Evolutionary conservation across 2,797 vertebrate genomes (phyloP).

Genomic region (Dromococcyx pavoninus): DNA sequence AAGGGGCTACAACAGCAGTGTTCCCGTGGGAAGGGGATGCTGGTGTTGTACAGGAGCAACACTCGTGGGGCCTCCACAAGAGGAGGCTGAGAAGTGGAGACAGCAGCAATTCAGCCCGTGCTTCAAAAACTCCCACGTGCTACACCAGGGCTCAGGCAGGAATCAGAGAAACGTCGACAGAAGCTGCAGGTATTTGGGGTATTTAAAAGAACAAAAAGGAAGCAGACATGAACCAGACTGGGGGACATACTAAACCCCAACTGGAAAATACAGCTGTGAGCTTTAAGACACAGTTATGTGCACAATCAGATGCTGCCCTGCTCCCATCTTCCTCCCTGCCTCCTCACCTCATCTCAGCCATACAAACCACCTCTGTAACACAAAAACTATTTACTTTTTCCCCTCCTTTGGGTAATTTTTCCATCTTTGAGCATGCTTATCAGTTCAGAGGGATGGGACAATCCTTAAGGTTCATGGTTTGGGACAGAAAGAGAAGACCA

Average conservation of each 20-base stretch:
- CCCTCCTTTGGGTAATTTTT: background rate
- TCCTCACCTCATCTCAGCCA: background rate
- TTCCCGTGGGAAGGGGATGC: background rate
- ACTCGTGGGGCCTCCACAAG: accelerated
- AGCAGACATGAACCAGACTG: background rate
- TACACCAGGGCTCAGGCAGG: background rate
- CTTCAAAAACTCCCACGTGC: background rate
- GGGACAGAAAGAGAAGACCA: background rate
- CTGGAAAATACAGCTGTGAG: background rate
- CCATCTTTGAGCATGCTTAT: background rate
- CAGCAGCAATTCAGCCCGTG: background rate
- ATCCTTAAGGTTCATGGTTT: background rate
- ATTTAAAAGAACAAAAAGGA: background rate
- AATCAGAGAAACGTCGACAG: background rate
- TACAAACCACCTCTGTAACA: background rate
- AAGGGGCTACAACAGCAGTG: accelerated
- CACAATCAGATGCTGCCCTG: background rate
- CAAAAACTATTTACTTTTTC: background rate
- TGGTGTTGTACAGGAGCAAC: accelerated
- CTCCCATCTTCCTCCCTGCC: background rate
- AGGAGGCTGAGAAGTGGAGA: background rate
- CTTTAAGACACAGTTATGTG: background rate
- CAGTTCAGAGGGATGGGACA: background rate
- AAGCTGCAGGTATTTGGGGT: background rate
- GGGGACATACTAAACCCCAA: background rate